A percentile compares a stretch with the other conserved stretches of the same genome.
Evolutionary conservation across 2,888 invertebrate genomes (phyloP).

Genomic region (Melikaiella ostensackeni): DNA sequence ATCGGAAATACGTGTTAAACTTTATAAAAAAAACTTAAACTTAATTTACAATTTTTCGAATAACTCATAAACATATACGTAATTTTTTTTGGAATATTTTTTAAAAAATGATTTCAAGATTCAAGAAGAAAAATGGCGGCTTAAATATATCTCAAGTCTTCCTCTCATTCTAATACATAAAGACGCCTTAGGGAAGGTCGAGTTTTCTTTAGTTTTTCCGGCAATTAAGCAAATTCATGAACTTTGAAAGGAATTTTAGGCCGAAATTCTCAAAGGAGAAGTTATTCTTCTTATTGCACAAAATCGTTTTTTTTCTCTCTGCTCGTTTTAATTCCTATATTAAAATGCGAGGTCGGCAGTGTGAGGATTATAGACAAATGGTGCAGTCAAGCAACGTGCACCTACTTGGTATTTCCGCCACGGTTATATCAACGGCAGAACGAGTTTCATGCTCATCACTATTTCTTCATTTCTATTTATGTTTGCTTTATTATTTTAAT

Average conservation of each 20-base stretch:
- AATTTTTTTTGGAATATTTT: no score
- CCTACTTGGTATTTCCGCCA: not conserved
- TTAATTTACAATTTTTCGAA: no score
- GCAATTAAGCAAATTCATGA: not conserved
- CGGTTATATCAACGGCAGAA: not conserved
- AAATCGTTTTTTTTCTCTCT: constrained; percentile 18
- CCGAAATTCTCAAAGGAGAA: constrained; percentile 9
- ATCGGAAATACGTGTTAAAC: no score
- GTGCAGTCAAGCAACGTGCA: constrained; percentile 20
- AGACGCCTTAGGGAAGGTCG: not conserved
- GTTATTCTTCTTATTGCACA: constrained; percentile 4
- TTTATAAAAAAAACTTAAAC: no score
- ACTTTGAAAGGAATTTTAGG: constrained; percentile 1
- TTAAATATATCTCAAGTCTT: no score
- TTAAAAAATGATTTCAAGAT: no score
- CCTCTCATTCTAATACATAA: no score
- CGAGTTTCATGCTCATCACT: not conserved
- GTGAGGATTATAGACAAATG: constrained; percentile 33
- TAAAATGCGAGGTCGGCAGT: constrained; percentile 14
- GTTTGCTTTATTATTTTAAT: not conserved
- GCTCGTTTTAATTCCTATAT: constrained; percentile 9
- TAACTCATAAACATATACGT: no score
- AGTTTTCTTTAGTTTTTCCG: not conserved
- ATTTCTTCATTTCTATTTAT: not conserved
- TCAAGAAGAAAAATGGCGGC: no score